Percentiles rank a stretch among this genome's conserved stretches.
Evolutionary conservation across 2,113 vertebrate species (phyloP).

Genomic region (Chionodraco myersi): DNA sequence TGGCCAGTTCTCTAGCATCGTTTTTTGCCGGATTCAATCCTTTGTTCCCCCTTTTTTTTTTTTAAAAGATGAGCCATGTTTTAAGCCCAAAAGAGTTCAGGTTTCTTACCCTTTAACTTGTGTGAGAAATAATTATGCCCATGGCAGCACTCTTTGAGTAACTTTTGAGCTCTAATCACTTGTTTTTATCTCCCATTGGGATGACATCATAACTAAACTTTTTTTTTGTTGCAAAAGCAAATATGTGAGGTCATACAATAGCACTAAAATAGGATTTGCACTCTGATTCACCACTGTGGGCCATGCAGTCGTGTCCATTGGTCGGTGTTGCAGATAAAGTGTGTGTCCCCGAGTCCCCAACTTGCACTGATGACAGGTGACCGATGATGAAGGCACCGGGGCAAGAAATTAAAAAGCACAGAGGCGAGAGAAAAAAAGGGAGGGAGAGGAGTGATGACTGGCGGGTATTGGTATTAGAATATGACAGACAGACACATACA

Average conservation of each 20-base stretch:
- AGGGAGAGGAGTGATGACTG: conserved; percentile 45
- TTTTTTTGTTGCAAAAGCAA: background rate
- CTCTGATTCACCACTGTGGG: conserved; percentile 41
- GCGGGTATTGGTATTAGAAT: conserved; percentile 76
- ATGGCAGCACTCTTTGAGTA: conserved; percentile 3
- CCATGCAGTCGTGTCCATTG: conserved; percentile 31
- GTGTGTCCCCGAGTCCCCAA: conserved; percentile 42
- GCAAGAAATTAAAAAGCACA: conserved; percentile 83
- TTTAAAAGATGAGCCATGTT: conserved; percentile 1
- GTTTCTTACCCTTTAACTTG: background rate
- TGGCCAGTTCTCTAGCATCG: conserved; percentile 1
- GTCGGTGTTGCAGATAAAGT: conserved; percentile 56
- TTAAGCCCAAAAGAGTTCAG: conserved; percentile 13
- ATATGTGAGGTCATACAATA: conserved; percentile 23
- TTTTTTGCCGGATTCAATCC: background rate
- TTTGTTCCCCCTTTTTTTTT: background rate
- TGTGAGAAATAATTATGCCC: conserved; percentile 17
- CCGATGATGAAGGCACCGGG: conserved; percentile 79
- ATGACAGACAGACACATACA: conserved; percentile 66
- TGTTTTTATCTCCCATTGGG: background rate
- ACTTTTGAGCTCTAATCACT: background rate
- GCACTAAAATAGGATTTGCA: background rate
- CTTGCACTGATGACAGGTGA: conserved; percentile 77
- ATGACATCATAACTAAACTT: conserved; percentile 33
- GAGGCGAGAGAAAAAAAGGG: conserved; percentile 68